phyloP scores from a whole-genome alignment of 2,113 vertebrate genomes.

The Acrocephalus arundinaceus region DNA sequence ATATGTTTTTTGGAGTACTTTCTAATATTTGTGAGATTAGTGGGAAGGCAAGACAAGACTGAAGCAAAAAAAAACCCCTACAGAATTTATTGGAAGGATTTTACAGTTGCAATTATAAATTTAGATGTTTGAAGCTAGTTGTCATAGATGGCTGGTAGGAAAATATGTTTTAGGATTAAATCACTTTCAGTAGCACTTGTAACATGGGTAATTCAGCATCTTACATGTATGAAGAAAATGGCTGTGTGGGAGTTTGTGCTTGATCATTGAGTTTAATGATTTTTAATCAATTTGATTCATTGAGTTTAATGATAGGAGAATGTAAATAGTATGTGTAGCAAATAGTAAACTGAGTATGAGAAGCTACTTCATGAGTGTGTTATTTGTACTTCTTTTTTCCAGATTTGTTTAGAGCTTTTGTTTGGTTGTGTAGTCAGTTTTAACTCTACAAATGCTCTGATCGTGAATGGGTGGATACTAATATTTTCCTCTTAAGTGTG shows the following conservation, averaged over 20 bases:
- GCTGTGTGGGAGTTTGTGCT: not conserved
- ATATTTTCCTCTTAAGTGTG: too few species aligned
- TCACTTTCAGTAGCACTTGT: not conserved
- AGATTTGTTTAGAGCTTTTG: not conserved
- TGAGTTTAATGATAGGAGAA: not conserved
- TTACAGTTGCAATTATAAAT: not conserved
- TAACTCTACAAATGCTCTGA: too few species aligned
- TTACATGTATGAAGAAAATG: not conserved
- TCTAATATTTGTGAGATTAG: not conserved
- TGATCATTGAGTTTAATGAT: not conserved
- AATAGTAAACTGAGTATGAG: not conserved
- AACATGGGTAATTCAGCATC: not conserved
- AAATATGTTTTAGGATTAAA: not conserved
- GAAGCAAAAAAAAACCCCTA: not conserved
- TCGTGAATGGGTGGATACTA: too few species aligned
- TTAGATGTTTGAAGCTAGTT: not conserved
- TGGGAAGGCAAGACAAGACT: not conserved
- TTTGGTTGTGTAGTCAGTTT: not conserved
- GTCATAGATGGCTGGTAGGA: not conserved
- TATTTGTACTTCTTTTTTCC: not conserved
- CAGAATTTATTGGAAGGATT: not conserved
- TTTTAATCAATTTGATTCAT: too few species aligned
- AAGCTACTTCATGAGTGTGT: not conserved
- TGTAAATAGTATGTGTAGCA: not conserved
- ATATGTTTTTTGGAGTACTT: not conserved